Evolutionary conservation across 2,888 invertebrate species (phyloP), one percentile per base, ranked within the genome.

Genomic region (Agonopterix heracliana): DNA sequence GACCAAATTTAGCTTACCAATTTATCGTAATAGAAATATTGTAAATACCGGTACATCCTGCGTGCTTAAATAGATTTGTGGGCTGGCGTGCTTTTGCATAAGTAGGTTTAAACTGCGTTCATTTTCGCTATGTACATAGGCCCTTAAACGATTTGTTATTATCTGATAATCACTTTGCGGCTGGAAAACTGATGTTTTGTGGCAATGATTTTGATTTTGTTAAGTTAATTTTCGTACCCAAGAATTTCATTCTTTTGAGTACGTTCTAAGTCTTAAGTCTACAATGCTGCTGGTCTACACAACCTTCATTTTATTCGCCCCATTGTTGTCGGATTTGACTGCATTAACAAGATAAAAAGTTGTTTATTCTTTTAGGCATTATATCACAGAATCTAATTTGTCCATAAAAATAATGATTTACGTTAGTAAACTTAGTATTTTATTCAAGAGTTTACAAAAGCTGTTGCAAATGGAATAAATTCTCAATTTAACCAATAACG

Each of bases 11-110:
- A 83, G 76, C 76, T 66, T 63, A 68, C 73, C 78, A 83, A 87
- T 88, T 86, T 87, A 87, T 87, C 78, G 77, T 78, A 81, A 82
- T 82, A 85, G 79, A 83, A 83, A 81, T 82, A 82, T 79, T 83
- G 81, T 86, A 85, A 84, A 85, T 83, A 85, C 74, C 69, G 70
- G 72, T 74, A 76, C 71, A 70, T 76, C 74, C 76, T 70, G 73
- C 72, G 71, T 71, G 74, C 73, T 78, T 78, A 74, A 81, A 79
- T 81, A 79, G 80, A 83, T 80, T 82, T 81, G 76, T 74, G 74
- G 67, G 60, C 64, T 70, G 64, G 74, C 86, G 85, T 86, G 85
- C 78, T 74, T 76, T 67, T 62, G 86, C 84, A 86, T 87, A 86
- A 84, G 73, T 68, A 81, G 81, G 63, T 55, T 61, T 61, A 62